Evolutionary conservation across 2,797 vertebrate genomes (phyloP).

Genomic region (Semaprochilodus insignis): DNA sequence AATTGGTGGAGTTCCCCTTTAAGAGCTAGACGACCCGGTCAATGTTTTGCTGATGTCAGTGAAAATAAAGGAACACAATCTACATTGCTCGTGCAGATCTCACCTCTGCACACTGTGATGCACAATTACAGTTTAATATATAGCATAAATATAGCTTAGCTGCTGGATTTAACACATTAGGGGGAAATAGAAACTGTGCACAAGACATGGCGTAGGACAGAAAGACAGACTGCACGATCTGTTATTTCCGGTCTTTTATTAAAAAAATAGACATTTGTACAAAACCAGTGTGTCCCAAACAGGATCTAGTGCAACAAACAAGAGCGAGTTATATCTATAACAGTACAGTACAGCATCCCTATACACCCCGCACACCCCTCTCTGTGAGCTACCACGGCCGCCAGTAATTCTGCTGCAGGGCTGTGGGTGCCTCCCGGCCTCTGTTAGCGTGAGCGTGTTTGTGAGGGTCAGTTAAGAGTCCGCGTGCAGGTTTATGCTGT

Average conservation of each 20-base stretch:
- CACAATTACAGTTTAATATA: no score
- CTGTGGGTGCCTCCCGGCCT: constrained; percentile 39
- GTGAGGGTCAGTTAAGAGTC: background rate
- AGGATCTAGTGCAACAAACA: constrained; percentile 35
- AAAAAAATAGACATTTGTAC: constrained; percentile 69
- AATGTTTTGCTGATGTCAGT: no score
- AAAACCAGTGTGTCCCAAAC: constrained; percentile 45
- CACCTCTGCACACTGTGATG: no score
- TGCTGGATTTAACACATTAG: no score
- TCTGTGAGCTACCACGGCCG: constrained; percentile 74
- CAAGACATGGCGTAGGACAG: no score
- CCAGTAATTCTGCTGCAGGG: constrained; percentile 65
- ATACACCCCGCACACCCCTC: background rate
- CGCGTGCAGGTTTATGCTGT: background rate
- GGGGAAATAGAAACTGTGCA: no score
- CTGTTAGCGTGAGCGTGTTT: constrained; percentile 27
- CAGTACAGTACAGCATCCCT: constrained; percentile 35
- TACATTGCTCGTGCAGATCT: no score
- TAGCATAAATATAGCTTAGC: no score
- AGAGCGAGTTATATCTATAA: constrained; percentile 64
- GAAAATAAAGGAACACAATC: no score
- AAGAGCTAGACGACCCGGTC: no score
- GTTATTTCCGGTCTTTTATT: constrained; percentile 67
- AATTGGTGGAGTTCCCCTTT: no score
- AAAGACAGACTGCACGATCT: background rate